These are phyloP conservation scores for Petaurus breviceps DNA, from an alignment of 2,113 vertebrate species.

Conservation along the genomic window DNA sequence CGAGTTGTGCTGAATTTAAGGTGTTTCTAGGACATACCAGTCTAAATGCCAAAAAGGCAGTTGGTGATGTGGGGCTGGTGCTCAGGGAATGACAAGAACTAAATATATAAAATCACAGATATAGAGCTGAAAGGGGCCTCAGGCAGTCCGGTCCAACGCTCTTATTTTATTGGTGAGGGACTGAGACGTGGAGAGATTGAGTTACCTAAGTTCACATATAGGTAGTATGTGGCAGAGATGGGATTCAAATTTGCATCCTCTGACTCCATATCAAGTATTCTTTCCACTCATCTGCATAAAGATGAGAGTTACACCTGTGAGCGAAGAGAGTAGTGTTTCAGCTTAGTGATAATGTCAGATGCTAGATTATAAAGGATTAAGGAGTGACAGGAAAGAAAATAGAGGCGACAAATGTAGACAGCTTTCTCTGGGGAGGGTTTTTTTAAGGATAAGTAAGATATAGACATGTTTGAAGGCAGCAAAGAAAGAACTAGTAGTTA, in stretches of 20 bases:
- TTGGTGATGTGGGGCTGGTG: background rate
- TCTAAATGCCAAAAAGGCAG: background rate
- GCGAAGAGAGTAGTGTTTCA: background rate
- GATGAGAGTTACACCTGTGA: background rate
- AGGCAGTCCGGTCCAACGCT: background rate
- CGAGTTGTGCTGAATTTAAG: background rate
- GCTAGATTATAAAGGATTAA: background rate
- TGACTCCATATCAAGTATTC: background rate
- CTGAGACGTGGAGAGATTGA: background rate
- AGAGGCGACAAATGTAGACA: background rate
- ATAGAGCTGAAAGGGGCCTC: background rate
- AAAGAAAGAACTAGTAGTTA: background rate
- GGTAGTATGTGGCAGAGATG: background rate
- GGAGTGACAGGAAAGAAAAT: background rate
- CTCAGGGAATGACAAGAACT: background rate
- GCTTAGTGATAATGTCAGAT: background rate
- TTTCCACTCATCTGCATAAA: background rate
- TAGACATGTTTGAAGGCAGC: background rate
- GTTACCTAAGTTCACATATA: background rate
- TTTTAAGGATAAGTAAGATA: background rate
- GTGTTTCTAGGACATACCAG: background rate
- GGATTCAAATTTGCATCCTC: background rate
- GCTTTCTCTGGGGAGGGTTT: background rate
- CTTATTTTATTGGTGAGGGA: background rate
- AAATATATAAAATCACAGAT: background rate